Conservation (phyloP, 2,888 invertebrate species). For the Onchidella celtica region DNA sequence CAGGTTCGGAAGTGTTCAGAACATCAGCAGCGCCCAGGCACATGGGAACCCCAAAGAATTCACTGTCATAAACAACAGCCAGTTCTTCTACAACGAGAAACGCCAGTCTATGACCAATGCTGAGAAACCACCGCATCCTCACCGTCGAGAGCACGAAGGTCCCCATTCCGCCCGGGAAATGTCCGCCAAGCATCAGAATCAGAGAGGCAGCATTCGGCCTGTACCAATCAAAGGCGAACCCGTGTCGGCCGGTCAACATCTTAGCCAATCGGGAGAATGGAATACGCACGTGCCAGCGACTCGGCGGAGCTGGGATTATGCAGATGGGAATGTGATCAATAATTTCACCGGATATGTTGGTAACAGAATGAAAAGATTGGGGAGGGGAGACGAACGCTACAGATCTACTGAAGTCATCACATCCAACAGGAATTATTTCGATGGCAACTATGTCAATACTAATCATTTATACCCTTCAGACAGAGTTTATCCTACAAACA, state of each 20-base stretch:
- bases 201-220: not conserved
- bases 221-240: not conserved
- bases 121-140: not conserved
- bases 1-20: slow-evolving; percentile 50
- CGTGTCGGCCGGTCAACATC: not conserved
- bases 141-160: not conserved
- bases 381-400: slow-evolving; percentile 13
- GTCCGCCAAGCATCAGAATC: not conserved
- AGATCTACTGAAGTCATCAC: slow-evolving; percentile 31
- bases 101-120: too few species aligned
- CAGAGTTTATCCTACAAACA: too few species aligned
- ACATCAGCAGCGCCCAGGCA: slow-evolving; percentile 38
- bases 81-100: not conserved
- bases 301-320: slow-evolving; percentile 37
- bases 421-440: not conserved
- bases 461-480: not conserved
- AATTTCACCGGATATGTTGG: not conserved
- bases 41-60: slow-evolving; percentile 30
- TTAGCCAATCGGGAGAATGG: not conserved
- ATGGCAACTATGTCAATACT: not conserved
- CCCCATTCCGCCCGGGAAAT: not conserved
- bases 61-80: slow-evolving; percentile 3
- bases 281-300: not conserved
- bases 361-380: slow-evolving; percentile 9
- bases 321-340: not conserved